phyloP scores from a whole-genome alignment of 2,113 vertebrate genomes.

The Platichthys stellatus region DNA sequence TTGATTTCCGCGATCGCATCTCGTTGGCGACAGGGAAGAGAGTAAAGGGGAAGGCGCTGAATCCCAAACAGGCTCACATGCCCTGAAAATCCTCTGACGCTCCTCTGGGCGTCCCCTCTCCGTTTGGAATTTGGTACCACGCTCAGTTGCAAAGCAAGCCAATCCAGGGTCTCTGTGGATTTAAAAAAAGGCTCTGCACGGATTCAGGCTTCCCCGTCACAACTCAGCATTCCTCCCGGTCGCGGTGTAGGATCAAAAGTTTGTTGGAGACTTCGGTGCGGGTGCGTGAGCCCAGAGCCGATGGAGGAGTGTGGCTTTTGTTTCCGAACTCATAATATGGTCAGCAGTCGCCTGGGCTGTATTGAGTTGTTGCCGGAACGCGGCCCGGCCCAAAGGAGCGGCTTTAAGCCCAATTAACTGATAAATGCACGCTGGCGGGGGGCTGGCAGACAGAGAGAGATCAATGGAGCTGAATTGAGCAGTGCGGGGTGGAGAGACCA shows the following conservation, averaged over 20 bases:
- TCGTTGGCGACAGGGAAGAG: slow-evolving; percentile 4
- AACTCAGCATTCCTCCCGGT: background rate
- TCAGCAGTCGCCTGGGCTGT: slow-evolving; percentile 8
- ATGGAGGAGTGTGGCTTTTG: slow-evolving; percentile 34
- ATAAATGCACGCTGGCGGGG: slow-evolving; percentile 65
- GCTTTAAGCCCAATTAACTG: slow-evolving; percentile 73
- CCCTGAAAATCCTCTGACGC: slow-evolving; percentile 8
- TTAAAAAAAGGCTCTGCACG: slow-evolving; percentile 5
- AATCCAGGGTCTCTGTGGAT: slow-evolving; percentile 19
- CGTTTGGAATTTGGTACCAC: too few species aligned
- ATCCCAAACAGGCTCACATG: slow-evolving; percentile 22
- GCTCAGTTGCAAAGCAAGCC: too few species aligned
- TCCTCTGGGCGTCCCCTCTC: slow-evolving; percentile 3
- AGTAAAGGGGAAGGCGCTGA: background rate
- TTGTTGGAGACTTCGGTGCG: background rate
- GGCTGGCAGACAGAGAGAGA: slow-evolving; percentile 51
- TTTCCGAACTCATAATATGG: slow-evolving; percentile 11
- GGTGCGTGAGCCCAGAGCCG: slow-evolving; percentile 12
- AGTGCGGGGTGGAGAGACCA: slow-evolving; percentile 10
- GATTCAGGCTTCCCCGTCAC: background rate
- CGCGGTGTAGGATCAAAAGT: slow-evolving; percentile 6
- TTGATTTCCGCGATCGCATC: slow-evolving; percentile 18
- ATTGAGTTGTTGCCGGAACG: slow-evolving; percentile 56
- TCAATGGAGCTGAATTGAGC: slow-evolving; percentile 60
- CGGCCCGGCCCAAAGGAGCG: slow-evolving; percentile 41